Evolutionary conservation across 2,797 vertebrate genomes (phyloP).

Genomic region (Pelodytes ibericus): DNA sequence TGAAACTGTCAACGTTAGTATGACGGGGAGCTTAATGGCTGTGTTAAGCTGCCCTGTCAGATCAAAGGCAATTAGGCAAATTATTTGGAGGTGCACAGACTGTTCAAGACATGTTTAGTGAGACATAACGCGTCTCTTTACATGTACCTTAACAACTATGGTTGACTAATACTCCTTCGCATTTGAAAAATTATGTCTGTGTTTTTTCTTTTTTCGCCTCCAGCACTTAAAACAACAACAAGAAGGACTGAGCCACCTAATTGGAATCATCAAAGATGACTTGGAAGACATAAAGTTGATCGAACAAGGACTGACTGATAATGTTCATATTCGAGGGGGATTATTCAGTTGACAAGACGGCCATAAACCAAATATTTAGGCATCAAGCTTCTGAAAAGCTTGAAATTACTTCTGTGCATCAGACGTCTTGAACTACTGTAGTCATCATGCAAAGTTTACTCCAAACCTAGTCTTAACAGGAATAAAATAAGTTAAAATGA

Average conservation of each 20-base stretch:
- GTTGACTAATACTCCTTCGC: no score
- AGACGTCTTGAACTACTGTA: neutral
- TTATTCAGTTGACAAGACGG: conserved; percentile 84
- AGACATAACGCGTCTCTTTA: no score
- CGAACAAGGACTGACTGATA: conserved; percentile 90
- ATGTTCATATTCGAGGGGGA: conserved; percentile 84
- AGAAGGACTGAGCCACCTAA: conserved; percentile 93
- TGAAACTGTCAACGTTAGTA: no score
- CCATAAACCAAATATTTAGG: neutral
- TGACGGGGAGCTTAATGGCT: no score
- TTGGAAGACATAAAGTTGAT: conserved; percentile 95
- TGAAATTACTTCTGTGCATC: neutral
- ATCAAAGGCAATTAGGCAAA: no score
- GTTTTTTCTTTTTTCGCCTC: conserved; percentile 25
- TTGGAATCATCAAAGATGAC: conserved; percentile 95
- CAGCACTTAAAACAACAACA: conserved; percentile 98
- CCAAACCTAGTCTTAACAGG: no score
- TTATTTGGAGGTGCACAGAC: no score
- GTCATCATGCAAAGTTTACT: neutral
- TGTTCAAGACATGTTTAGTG: no score
- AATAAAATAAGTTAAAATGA: neutral
- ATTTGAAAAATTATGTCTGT: no score
- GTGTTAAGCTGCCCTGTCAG: no score
- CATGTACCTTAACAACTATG: no score
- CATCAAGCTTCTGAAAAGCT: neutral